These are phyloP conservation scores for Neotoxoptera formosana DNA, from an alignment of 1,140 invertebrate genomes.

Conservation along the genomic window DNA sequence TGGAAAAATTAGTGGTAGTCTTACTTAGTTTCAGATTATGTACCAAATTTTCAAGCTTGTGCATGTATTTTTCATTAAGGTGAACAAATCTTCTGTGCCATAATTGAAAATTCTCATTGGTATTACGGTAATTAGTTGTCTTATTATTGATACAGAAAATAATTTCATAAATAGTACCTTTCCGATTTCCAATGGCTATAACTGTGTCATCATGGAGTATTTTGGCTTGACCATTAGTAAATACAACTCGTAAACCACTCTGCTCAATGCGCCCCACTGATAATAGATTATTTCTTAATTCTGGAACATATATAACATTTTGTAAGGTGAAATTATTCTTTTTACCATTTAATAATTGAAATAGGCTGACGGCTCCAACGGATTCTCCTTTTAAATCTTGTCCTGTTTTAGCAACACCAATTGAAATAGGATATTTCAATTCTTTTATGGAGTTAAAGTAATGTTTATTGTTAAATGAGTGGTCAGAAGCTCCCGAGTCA, in stretches of 20 bases:
- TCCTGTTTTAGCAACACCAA: slow-evolving; percentile 3
- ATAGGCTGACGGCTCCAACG: not conserved
- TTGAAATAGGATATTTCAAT: not conserved
- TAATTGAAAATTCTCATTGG: not conserved
- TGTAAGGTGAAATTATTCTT: not conserved
- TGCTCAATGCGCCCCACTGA: too few species aligned
- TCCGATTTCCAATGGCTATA: too few species aligned
- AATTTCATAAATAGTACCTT: too few species aligned
- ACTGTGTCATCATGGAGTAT: too few species aligned
- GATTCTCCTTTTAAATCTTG: not conserved
- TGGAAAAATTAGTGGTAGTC: too few species aligned
- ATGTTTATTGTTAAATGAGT: not conserved
- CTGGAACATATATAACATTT: too few species aligned
- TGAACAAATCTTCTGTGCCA: slow-evolving; percentile 49
- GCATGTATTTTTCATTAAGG: slow-evolving; percentile 30
- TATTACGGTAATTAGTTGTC: too few species aligned
- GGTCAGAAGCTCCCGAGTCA: not conserved
- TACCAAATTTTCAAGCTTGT: not conserved
- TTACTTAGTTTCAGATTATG: not conserved
- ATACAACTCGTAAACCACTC: too few species aligned
- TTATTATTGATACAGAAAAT: too few species aligned
- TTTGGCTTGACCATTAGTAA: too few species aligned
- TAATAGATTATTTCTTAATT: too few species aligned
- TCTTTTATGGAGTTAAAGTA: not conserved
- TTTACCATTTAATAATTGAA: slow-evolving; percentile 13